These are phyloP conservation scores for Pollimyrus isidori DNA, from an alignment of 2,113 vertebrate species.

Conservation along the genomic window DNA sequence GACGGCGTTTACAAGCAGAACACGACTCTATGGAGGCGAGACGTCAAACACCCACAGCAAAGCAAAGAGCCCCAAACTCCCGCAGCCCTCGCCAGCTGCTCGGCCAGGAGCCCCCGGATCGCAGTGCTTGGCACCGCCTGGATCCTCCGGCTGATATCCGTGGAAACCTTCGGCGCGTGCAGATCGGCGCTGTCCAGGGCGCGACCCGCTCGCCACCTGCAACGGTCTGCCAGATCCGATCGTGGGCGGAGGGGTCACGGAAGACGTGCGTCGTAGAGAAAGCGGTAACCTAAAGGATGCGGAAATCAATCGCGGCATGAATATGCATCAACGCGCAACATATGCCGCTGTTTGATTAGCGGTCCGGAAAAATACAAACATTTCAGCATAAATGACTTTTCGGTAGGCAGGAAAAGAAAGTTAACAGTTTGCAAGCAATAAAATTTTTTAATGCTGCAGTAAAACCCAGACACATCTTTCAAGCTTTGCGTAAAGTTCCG, in stretches of 20 bases:
- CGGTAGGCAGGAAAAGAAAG: background rate
- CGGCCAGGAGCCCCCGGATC: background rate
- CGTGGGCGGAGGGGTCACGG: background rate
- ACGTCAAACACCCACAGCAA: background rate
- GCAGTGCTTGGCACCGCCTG: background rate
- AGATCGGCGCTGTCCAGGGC: background rate
- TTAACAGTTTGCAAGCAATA: background rate
- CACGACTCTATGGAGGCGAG: background rate
- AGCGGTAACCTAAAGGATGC: background rate
- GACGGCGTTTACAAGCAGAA: background rate
- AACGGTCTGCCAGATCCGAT: background rate
- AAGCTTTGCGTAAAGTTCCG: background rate
- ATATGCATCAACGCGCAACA: background rate
- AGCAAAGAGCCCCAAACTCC: background rate
- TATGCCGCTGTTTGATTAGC: background rate
- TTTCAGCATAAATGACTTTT: background rate
- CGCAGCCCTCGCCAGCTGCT: background rate
- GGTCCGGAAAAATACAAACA: background rate
- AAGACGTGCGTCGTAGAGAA: background rate
- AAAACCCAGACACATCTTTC: constrained; percentile 6
- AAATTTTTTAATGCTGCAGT: background rate
- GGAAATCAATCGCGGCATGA: background rate
- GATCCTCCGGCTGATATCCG: background rate
- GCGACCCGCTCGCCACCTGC: background rate
- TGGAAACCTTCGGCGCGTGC: background rate